phyloP scores from a whole-genome alignment of 2,113 vertebrate genomes.

The Triplophysa tibetana region DNA sequence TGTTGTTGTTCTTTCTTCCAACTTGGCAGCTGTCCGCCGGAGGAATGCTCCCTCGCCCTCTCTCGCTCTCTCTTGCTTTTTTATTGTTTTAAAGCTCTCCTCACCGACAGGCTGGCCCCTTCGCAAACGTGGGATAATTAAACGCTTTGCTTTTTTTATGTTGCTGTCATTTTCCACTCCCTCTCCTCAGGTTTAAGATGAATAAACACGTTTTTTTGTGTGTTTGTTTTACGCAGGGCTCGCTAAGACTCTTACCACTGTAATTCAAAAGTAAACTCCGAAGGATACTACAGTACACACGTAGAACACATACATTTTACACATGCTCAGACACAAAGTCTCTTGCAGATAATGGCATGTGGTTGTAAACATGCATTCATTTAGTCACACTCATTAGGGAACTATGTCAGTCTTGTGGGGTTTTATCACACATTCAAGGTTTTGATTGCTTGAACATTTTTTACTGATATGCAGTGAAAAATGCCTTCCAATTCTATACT shows the following conservation, averaged over 20 bases:
- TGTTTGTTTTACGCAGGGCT: slow-evolving; percentile 30
- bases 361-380: not conserved
- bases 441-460: too few species aligned
- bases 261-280: slow-evolving; percentile 7
- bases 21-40: slow-evolving; percentile 36
- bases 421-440: not conserved
- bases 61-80: slow-evolving; percentile 1
- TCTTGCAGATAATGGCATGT: not conserved
- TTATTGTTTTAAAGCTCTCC: slow-evolving; percentile 21
- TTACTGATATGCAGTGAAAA: too few species aligned
- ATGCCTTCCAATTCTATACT: too few species aligned
- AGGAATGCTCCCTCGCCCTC: slow-evolving; percentile 37
- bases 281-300: not conserved
- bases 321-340: slow-evolving; percentile 7
- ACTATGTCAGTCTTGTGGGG: not conserved
- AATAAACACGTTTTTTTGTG: slow-evolving; percentile 3
- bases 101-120: slow-evolving; percentile 11
- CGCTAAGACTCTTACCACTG: slow-evolving; percentile 27
- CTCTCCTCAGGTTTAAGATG: slow-evolving; percentile 10
- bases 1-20: slow-evolving; percentile 51
- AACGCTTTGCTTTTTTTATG: slow-evolving; percentile 25
- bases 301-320: not conserved
- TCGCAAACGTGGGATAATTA: slow-evolving; percentile 37
- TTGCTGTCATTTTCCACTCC: not conserved
- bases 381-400: not conserved